Evolutionary conservation across 2,888 invertebrate species (phyloP).

Genomic region (Scaptomyza reducta): DNA sequence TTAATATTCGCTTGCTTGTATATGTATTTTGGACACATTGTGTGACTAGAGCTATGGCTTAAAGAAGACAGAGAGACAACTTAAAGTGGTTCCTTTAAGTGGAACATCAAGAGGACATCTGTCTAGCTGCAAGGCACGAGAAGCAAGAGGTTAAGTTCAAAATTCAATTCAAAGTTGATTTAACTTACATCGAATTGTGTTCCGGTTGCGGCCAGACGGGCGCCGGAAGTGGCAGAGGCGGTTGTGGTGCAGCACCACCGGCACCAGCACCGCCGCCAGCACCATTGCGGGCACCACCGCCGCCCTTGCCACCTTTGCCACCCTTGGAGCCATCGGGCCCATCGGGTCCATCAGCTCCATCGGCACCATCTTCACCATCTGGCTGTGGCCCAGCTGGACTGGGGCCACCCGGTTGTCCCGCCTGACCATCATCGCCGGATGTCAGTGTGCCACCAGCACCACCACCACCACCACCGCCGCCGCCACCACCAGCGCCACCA

Average conservation of each 20-base stretch:
- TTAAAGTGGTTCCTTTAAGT: conserved; percentile 17
- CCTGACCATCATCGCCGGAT: conserved; percentile 63
- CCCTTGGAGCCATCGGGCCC: conserved; percentile 77
- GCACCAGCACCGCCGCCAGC: conserved; percentile 75
- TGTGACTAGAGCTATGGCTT: conserved; percentile 67
- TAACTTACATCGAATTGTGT: conserved; percentile 55
- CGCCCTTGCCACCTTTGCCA: conserved; percentile 78
- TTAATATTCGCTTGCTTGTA: conserved; percentile 78
- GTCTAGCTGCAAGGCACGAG: conserved; percentile 38
- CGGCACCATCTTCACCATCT: conserved; percentile 72
- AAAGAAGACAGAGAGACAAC: conserved; percentile 13
- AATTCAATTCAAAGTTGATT: neutral
- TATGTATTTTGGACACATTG: conserved; percentile 39
- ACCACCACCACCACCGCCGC: conserved; percentile 69
- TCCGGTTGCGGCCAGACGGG: conserved; percentile 67
- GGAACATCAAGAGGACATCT: neutral
- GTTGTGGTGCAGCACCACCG: conserved; percentile 64
- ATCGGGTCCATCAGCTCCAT: conserved; percentile 72
- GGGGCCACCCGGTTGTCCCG: conserved; percentile 63
- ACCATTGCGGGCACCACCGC: conserved; percentile 73
- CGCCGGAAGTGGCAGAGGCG: conserved; percentile 48
- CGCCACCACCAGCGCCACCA: conserved; percentile 62
- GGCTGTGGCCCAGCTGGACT: conserved; percentile 67
- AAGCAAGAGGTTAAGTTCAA: neutral
- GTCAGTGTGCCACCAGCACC: conserved; percentile 66